phyloP scores from a whole-genome alignment of 2,113 vertebrate species.

The Protobothrops flavoviridis region DNA sequence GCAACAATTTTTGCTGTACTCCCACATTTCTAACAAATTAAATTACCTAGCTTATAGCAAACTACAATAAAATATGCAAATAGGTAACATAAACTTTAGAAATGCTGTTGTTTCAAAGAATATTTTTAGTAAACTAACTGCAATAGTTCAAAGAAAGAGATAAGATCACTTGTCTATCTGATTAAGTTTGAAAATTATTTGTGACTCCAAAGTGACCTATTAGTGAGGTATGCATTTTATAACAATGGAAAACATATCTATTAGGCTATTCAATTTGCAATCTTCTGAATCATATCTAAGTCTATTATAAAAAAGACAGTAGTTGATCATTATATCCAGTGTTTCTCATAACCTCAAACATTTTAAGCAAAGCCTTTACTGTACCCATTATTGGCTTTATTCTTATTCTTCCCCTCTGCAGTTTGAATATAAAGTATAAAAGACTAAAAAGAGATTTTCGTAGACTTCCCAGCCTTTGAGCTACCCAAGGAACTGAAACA shows the following conservation, averaged over 20 bases:
- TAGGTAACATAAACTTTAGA: neutral
- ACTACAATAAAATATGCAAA: neutral
- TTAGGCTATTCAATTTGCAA: neutral
- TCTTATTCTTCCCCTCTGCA: no score
- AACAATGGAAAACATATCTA: neutral
- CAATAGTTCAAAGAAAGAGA: neutral
- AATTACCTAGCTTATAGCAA: neutral
- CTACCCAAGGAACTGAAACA: no score
- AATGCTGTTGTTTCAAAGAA: neutral
- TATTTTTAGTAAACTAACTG: neutral
- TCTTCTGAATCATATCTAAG: neutral
- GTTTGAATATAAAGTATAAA: no score
- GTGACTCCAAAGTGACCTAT: neutral
- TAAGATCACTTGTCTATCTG: neutral
- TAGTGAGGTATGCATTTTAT: neutral
- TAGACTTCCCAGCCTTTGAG: no score
- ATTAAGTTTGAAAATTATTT: neutral
- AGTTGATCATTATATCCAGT: neutral
- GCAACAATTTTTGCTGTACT: neutral
- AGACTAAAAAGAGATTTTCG: no score
- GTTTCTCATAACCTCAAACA: neutral
- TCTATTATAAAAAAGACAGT: neutral
- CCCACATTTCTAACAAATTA: neutral
- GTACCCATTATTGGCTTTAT: neutral
- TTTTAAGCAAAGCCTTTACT: neutral